Evolutionary conservation across 2,113 vertebrate genomes (phyloP).

Genomic region (Thalassoma bifasciatum): DNA sequence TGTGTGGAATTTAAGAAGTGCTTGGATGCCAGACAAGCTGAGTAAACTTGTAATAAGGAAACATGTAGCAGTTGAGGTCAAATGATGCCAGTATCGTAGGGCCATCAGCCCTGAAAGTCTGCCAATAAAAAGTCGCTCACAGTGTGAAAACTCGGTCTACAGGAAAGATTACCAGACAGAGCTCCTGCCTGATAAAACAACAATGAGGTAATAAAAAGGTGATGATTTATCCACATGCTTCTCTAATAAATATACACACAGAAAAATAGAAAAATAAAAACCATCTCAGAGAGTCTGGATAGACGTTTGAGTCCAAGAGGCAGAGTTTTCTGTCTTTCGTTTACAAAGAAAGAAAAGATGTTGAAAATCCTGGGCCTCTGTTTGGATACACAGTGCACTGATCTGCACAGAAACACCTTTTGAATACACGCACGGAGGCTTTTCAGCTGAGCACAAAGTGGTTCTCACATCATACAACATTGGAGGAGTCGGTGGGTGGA

Average conservation of each 20-base stretch:
- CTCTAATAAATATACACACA: slow-evolving; percentile 50
- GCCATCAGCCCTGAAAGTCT: too few relatives aligned
- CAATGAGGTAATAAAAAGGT: slow-evolving; percentile 55
- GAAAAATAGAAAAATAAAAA: slow-evolving; percentile 20
- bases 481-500: slow-evolving; percentile 53
- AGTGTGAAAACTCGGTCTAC: slow-evolving; percentile 31
- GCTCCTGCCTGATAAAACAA: slow-evolving; percentile 17
- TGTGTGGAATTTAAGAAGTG: too few relatives aligned
- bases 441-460: slow-evolving; percentile 69
- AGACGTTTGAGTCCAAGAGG: not conserved
- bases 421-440: slow-evolving; percentile 6
- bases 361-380: slow-evolving; percentile 43
- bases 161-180: slow-evolving; percentile 13
- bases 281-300: not conserved
- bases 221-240: slow-evolving; percentile 15
- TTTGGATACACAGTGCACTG: slow-evolving; percentile 39
- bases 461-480: slow-evolving; percentile 60
- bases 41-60: too few relatives aligned
- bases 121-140: slow-evolving; percentile 5
- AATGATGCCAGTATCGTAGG: too few relatives aligned
- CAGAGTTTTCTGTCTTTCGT: not conserved
- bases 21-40: too few relatives aligned
- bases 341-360: not conserved
- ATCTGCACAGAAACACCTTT: not conserved
- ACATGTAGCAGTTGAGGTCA: too few relatives aligned